These are phyloP conservation scores for Ascidia mentula DNA, from an alignment of 23 tunicate species.

Conservation along the genomic window DNA sequence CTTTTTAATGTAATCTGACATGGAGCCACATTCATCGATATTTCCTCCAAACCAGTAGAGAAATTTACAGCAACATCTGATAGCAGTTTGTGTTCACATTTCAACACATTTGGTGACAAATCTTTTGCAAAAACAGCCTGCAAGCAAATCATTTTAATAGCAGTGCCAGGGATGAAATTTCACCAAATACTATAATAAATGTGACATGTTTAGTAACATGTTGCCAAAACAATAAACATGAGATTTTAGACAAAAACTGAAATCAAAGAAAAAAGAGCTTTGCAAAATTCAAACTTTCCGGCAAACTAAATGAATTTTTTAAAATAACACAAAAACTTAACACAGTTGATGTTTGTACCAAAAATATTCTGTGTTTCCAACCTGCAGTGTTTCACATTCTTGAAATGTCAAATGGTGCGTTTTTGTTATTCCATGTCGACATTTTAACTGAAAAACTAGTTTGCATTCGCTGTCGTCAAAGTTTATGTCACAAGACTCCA, in stretches of 20 bases:
- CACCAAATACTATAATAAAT: not conserved
- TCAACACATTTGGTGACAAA: slow-evolving; percentile 64
- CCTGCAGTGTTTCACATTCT: slow-evolving; percentile 88
- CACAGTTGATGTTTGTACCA: too few relatives aligned
- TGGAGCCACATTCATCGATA: slow-evolving; percentile 59
- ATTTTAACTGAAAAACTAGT: slow-evolving; percentile 70
- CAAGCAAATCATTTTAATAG: not conserved
- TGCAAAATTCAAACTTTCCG: not conserved
- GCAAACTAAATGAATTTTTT: not conserved
- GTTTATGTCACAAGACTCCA: slow-evolving; percentile 75
- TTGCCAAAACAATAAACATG: not conserved
- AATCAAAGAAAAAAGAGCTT: not conserved
- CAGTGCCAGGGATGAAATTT: not conserved
- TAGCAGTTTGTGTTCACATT: slow-evolving; percentile 66
- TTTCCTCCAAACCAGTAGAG: slow-evolving; percentile 55
- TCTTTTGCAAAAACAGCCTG: slow-evolving; percentile 84
- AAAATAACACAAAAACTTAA: not conserved
- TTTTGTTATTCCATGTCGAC: slow-evolving; percentile 79
- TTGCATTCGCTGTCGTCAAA: slow-evolving; percentile 46
- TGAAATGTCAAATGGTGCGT: slow-evolving; percentile 81
- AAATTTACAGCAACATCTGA: slow-evolving; percentile 55
- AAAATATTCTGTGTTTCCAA: not conserved
- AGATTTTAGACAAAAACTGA: not conserved
- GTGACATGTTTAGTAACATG: not conserved
- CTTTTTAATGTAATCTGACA: slow-evolving; percentile 56